A percentile compares a stretch with the other conserved stretches of the same genome.
phyloP scores from a whole-genome alignment of 2,797 vertebrate species.

The Gobionotothen gibberifrons region DNA sequence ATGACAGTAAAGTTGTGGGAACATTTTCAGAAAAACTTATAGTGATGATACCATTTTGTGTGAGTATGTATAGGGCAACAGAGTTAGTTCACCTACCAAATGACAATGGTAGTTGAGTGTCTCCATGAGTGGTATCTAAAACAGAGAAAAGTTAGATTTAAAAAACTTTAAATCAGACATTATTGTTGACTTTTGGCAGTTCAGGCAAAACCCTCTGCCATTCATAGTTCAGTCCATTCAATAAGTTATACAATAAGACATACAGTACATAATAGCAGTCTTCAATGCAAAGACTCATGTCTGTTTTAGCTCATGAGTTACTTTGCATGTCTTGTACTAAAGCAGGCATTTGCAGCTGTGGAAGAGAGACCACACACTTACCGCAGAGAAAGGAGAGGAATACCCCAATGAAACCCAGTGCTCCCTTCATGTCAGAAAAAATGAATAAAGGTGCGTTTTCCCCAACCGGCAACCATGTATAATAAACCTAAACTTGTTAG shows the following conservation, averaged over 20 bases:
- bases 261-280: constrained; percentile 10
- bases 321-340: constrained; percentile 41
- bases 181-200: not conserved
- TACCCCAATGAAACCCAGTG: constrained; percentile 80
- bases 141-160: constrained; percentile 24
- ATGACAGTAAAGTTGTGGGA: not conserved
- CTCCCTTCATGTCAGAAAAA: constrained; percentile 85
- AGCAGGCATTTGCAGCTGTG: constrained; percentile 66
- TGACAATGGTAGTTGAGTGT: not conserved
- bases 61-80: not conserved
- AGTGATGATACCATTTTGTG: no score
- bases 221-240: constrained; percentile 5
- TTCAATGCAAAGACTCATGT: constrained; percentile 20
- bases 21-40: not conserved
- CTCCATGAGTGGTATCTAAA: constrained; percentile 64
- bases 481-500: constrained; percentile 69
- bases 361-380: constrained; percentile 81
- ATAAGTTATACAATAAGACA: not conserved
- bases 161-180: constrained; percentile 20
- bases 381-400: constrained; percentile 82
- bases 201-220: not conserved
- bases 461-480: constrained; percentile 70
- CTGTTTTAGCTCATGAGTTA: constrained; percentile 42
- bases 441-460: constrained; percentile 68
- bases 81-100: constrained; percentile 58